phyloP scores from a whole-genome alignment of 2,888 invertebrate species.

The Machimus atricapillus region DNA sequence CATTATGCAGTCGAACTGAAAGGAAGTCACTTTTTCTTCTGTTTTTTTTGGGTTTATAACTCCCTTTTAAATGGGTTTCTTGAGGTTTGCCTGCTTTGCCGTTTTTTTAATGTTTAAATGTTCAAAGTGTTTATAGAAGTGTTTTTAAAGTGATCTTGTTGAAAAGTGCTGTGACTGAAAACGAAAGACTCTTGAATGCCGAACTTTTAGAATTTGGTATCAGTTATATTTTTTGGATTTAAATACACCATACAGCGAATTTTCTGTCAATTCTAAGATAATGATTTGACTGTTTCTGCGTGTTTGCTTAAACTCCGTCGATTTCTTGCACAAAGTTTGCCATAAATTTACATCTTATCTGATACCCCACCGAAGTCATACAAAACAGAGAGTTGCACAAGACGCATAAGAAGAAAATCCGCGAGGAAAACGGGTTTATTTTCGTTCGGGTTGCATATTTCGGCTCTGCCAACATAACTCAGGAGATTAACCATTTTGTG shows the following conservation, averaged over 20 bases:
- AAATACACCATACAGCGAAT: not conserved
- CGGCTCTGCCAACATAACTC: constrained; percentile 12
- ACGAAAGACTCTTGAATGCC: not conserved
- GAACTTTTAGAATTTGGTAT: not conserved
- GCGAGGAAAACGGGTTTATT: not conserved
- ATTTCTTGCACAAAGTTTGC: not conserved
- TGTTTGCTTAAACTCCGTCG: not conserved
- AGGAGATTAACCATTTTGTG: constrained; percentile 17
- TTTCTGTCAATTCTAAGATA: not conserved
- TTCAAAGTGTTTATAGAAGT: not conserved
- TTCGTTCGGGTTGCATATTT: constrained; percentile 18
- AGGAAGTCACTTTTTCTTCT: not conserved
- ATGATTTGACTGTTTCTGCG: not conserved
- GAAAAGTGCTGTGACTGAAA: not conserved
- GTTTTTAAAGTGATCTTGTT: not conserved
- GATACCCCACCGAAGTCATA: not conserved
- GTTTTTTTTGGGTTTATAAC: not conserved
- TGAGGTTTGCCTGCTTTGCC: not conserved
- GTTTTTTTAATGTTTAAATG: not conserved
- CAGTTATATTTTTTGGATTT: not conserved
- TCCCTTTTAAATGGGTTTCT: constrained; percentile 46
- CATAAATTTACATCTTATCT: not conserved
- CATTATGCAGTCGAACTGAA: not conserved
- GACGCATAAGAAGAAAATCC: not conserved
- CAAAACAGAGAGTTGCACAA: not conserved